Conservation (phyloP, 2,888 invertebrate species). For the Lutraria lutraria region DNA sequence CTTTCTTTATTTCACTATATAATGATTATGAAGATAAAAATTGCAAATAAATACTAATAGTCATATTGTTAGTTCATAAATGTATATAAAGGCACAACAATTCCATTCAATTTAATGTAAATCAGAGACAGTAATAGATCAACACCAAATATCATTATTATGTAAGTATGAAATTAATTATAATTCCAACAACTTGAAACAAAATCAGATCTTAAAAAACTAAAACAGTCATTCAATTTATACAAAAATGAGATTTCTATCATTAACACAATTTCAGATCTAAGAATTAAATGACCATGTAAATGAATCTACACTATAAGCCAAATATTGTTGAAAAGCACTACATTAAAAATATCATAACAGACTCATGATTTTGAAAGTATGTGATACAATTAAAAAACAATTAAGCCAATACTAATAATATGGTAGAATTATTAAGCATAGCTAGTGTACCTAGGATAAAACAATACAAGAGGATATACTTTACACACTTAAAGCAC, state of each 20-base stretch:
- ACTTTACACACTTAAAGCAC: background rate
- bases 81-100: constrained; percentile 11
- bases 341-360: no score
- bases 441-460: background rate
- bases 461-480: background rate
- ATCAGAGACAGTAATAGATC: background rate
- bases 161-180: background rate
- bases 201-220: no score
- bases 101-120: background rate
- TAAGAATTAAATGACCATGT: background rate
- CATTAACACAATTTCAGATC: background rate
- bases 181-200: no score
- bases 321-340: no score
- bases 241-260: background rate
- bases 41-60: background rate
- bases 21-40: background rate
- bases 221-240: background rate
- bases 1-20: background rate
- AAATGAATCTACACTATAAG: no score
- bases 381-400: background rate
- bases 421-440: background rate
- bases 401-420: background rate
- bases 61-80: background rate
- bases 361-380: background rate
- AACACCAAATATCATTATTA: background rate